Percentiles rank a stretch among this genome's conserved stretches.
Evolutionary conservation across 2,113 vertebrate genomes (phyloP).

Genomic region (Notechis scutatus): DNA sequence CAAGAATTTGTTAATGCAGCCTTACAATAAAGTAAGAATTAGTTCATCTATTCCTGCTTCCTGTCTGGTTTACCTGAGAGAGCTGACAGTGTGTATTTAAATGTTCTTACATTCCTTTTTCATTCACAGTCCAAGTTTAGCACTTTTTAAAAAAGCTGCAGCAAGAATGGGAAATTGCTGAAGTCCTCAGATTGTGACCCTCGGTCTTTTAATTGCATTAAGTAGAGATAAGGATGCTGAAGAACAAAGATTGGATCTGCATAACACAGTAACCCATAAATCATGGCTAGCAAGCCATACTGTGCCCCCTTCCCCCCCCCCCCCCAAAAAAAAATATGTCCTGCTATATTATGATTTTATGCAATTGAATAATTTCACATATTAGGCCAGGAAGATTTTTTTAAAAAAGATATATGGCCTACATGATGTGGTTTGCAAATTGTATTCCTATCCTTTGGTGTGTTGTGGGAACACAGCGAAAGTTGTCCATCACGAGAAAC

Average conservation of each 20-base stretch:
- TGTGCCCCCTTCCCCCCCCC: not conserved
- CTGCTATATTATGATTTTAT: not conserved
- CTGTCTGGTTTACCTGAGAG: not conserved
- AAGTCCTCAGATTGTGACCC: not conserved
- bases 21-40: not conserved
- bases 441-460: not conserved
- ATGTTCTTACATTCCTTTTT: not conserved
- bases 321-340: not conserved
- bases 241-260: not conserved
- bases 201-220: not conserved
- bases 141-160: not conserved
- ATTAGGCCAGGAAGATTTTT: not conserved
- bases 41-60: not conserved
- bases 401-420: no score
- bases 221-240: not conserved
- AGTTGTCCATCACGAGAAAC: not conserved
- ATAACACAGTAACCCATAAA: not conserved
- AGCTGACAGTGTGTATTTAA: not conserved
- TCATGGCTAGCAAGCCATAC: not conserved
- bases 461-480: not conserved
- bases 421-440: not conserved
- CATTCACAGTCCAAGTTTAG: not conserved
- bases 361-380: not conserved
- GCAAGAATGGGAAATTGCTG: not conserved
- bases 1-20: not conserved